phyloP scores from a whole-genome alignment of 1,140 invertebrate genomes.

The Steinernema feltiae region DNA sequence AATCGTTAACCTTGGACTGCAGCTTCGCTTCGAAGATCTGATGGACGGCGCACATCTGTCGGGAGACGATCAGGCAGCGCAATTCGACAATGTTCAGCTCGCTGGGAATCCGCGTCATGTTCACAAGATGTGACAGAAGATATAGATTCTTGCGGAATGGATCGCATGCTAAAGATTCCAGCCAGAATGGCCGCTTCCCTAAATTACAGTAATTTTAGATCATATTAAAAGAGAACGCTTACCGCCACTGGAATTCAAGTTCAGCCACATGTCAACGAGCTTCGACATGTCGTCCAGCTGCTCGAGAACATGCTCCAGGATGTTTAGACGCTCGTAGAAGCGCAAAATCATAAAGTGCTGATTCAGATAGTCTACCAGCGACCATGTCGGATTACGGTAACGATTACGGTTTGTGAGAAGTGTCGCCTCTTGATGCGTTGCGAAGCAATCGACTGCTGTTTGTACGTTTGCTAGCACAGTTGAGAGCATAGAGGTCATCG shows the following conservation, averaged over 20 bases:
- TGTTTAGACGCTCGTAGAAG: slow-evolving; percentile 42
- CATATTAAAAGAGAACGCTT: too few relatives aligned
- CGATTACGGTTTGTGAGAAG: background rate
- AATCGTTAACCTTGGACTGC: background rate
- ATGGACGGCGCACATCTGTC: slow-evolving; percentile 6
- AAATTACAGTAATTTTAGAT: background rate
- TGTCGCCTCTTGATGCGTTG: background rate
- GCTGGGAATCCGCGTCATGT: background rate
- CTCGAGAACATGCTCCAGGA: slow-evolving; percentile 33
- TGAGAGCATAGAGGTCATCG: background rate
- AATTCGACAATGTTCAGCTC: slow-evolving; percentile 26
- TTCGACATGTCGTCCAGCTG: slow-evolving; percentile 33
- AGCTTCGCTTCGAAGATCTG: slow-evolving; percentile 20
- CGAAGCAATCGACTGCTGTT: background rate
- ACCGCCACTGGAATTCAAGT: background rate
- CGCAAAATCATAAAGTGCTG: slow-evolving; percentile 34
- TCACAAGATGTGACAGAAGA: background rate
- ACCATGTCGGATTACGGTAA: slow-evolving; percentile 19
- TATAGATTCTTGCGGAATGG: background rate
- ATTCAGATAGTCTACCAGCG: slow-evolving; percentile 26
- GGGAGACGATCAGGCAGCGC: slow-evolving; percentile 26
- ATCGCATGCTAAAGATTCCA: background rate
- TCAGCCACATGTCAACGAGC: background rate
- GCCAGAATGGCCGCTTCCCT: background rate
- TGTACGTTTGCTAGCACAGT: background rate